Conservation (phyloP, 2,797 vertebrate species). For the Parotocinclus haroldoi region DNA sequence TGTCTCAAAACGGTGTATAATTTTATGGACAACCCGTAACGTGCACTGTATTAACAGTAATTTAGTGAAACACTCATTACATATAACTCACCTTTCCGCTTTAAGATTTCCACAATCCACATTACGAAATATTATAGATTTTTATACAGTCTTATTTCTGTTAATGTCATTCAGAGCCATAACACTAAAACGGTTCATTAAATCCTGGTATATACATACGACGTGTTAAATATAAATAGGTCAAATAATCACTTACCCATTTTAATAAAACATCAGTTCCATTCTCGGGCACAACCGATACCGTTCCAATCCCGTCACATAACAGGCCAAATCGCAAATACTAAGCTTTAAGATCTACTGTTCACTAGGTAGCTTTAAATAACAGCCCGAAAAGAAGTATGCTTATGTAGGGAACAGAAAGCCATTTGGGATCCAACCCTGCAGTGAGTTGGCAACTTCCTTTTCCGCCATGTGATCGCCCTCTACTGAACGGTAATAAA, state of each 20-base stretch:
- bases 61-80: too few relatives aligned
- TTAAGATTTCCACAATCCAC: background rate
- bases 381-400: background rate
- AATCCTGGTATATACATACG: background rate
- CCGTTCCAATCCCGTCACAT: background rate
- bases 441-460: constrained; percentile 11
- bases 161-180: too few relatives aligned
- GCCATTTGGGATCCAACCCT: background rate
- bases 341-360: background rate
- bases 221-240: background rate
- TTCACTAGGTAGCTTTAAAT: background rate
- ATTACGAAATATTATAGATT: too few relatives aligned
- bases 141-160: too few relatives aligned
- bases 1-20: too few relatives aligned
- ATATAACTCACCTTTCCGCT: background rate
- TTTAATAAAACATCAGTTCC: constrained; percentile 40
- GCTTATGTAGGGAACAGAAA: background rate
- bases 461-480: constrained; percentile 33
- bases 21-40: too few relatives aligned
- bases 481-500: constrained; percentile 17
- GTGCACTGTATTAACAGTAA: too few relatives aligned
- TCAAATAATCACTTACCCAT: constrained; percentile 44
- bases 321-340: constrained; percentile 5
- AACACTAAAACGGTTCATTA: too few relatives aligned
- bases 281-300: constrained; percentile 16